Base-by-base conservation (phyloP, 2,888 invertebrate species). In the Drosophila kambysellisi region DNA sequence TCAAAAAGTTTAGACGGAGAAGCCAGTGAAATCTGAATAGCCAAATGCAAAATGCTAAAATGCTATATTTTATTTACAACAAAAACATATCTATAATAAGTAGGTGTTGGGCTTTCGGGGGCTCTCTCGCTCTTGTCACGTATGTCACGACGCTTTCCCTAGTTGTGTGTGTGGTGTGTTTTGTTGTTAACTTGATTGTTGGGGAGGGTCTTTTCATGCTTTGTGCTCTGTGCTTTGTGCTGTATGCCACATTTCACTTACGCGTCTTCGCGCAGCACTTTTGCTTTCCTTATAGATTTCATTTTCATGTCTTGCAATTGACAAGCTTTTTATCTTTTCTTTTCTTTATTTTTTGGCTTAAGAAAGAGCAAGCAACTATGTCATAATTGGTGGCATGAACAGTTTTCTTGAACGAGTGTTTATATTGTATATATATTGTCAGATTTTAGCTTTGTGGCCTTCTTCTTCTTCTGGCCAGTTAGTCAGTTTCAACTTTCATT, bases 211-310 rank as follows among this genome's bases (percentile, higher is more conserved):
- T 46, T 4, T 15, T 9, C 6, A n/a, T 51, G n/a, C 54, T 39
- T 54, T 50, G 15, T 52, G 33, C 15, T 52, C 12, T 54, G 25
- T 37, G 33, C 15, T 52, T 20, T 54, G 25, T 37, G 54, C 29
- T 39, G 39, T 39, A 39, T 37, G 25, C 15, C 25, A 37, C 54
- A 54, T 39, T 54, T 43, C 56, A 60, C 43, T 50, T 51, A 51
- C 54, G n/a, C n/a, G 51, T n/a, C 51, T 51, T 30, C 11, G n/a
- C 15, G 25, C 30, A 51, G 30, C 30, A 51, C 51, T 54, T 54
- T 54, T 54, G 54, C 39, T 54, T 54, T 54, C 39, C 54, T 54
- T 54, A 54, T 37, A 17, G 53, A 37, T 54, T 54, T 54, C 30
- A 30, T 32, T 32, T 32, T n/a, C 37, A 37, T 29, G 54, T 29